Percentiles rank a stretch among this genome's conserved stretches.
These are phyloP conservation scores for Nineta flava DNA, from an alignment of 2,888 invertebrate genomes.

Conservation along the genomic window DNA sequence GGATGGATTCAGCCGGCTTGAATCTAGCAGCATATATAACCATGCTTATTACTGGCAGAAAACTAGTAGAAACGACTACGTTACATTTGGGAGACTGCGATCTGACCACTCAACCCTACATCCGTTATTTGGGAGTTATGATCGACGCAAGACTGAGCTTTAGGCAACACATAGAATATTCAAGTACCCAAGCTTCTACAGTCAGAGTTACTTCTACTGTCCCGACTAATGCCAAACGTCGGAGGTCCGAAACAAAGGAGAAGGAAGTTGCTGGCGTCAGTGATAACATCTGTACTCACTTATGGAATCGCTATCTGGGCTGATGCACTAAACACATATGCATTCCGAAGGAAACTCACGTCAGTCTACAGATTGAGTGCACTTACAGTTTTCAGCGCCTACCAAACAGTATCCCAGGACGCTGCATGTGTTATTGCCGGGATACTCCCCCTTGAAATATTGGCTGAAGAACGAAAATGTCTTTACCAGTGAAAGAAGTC, in stretches of 20 bases:
- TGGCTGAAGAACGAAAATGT: too few relatives aligned
- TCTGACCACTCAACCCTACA: background rate
- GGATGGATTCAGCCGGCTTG: background rate
- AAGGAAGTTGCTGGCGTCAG: background rate
- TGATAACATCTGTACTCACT: background rate
- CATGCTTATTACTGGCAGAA: background rate
- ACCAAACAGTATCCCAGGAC: too few relatives aligned
- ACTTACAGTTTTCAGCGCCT: too few relatives aligned
- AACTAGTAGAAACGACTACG: background rate
- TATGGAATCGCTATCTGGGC: background rate
- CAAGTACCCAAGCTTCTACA: background rate
- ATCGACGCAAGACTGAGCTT: too few relatives aligned
- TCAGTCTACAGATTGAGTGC: too few relatives aligned
- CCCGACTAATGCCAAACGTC: background rate
- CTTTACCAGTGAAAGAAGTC: too few relatives aligned
- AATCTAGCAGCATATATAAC: background rate
- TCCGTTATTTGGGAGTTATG: background rate
- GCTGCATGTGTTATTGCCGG: too few relatives aligned
- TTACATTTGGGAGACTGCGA: background rate
- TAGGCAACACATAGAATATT: background rate
- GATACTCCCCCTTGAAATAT: too few relatives aligned
- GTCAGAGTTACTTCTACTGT: background rate
- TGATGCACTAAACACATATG: too few relatives aligned
- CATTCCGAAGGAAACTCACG: too few relatives aligned
- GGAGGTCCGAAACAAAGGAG: background rate